Base-by-base conservation (phyloP, 2,888 invertebrate genomes). In the Chesias legatella region DNA sequence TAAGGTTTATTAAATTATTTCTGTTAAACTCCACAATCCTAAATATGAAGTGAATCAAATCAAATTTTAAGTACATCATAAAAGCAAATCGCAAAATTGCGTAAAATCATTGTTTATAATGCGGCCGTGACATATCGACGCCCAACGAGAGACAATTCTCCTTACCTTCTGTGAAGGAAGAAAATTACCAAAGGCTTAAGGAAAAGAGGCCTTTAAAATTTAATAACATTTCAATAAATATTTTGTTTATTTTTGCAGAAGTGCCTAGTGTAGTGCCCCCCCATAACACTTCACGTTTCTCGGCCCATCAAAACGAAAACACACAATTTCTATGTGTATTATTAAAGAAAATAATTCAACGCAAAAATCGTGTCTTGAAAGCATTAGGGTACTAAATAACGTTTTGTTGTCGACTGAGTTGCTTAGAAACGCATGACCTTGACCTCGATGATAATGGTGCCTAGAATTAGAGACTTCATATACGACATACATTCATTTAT, bases 331-430 rank as follows among this genome's bases (percentile, higher is more conserved):
- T 34, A 25, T 13, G 23, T 37, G 26, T 45, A 51, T 56, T 63
- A 51, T 56, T 48, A 51, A 32, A 40, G 38, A 39, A 52, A 54
- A 59, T 55, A 56, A 53, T 26, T 51, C 45, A 51, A 43, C 41
- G 45, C 36, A 42, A 46, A 59, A 59, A 56, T 51, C 59, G 58
- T 64, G 62, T 48, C 37, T 38, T 50, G 46, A 23, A 43, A 36
- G 37, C 47, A 42, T 45, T 37, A 44, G 33, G 42, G 33, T n/a
- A 46, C 36, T 26, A 30, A 33, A 33, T 33, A 56, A 53, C 44
- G 48, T 42, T 58, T 53, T 64, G 69, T 69, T 69, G 69, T 58
- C 51, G 51, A 55, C 45, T 26, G 10, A 33, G 67, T 69, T 67
- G 64, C 67, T 53, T 56, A 36, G 66, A 31, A 59, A 65, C 31